Conservation (phyloP, 2,888 invertebrate species). For the Plusia festucae region DNA sequence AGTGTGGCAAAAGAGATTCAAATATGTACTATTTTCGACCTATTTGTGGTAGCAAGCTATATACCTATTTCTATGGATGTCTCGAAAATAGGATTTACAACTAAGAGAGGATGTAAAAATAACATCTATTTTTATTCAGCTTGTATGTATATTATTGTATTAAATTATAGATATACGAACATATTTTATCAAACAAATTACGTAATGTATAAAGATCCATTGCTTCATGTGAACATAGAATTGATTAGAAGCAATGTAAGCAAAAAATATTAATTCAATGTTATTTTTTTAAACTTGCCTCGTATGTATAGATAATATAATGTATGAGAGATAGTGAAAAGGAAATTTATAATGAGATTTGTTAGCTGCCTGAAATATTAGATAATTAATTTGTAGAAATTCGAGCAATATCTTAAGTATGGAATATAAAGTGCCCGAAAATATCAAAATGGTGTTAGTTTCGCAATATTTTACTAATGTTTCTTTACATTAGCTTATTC, state of each 20-base stretch:
- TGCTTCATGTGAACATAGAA: conserved; percentile 20
- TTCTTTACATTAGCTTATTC: background rate
- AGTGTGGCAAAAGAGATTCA: background rate
- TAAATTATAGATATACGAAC: conserved; percentile 14
- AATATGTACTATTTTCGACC: background rate
- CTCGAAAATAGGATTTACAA: background rate
- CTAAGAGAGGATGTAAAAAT: background rate
- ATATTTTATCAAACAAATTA: conserved; percentile 23
- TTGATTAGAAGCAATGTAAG: conserved; percentile 6
- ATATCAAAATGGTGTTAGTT: background rate
- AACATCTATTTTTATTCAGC: conserved; percentile 9
- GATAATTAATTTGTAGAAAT: background rate
- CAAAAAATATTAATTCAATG: conserved; percentile 11
- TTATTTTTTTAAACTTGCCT: conserved; percentile 23
- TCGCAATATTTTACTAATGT: no score
- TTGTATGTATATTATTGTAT: conserved; percentile 16
- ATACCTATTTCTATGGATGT: background rate
- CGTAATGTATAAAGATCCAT: conserved; percentile 15
- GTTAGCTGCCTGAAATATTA: conserved; percentile 32
- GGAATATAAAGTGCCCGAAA: background rate
- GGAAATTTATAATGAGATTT: conserved; percentile 40
- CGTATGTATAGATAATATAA: conserved; percentile 14
- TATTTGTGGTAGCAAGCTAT: background rate
- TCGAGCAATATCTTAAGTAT: background rate
- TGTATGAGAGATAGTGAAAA: conserved; percentile 16